phyloP scores from a whole-genome alignment of 1,140 invertebrate genomes.

The Drosophila nannoptera region DNA sequence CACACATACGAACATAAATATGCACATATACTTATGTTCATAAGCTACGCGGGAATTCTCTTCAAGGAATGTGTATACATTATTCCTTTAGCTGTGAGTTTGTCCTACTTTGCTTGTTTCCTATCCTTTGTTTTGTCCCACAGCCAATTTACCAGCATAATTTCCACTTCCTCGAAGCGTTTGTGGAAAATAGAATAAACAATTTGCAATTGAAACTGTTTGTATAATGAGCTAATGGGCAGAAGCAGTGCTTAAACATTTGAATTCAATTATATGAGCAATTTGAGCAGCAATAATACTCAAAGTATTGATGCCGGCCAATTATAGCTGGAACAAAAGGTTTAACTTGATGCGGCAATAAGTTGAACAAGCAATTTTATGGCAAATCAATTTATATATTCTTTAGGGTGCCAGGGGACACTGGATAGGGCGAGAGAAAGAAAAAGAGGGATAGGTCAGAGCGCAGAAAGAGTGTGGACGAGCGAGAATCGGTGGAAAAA shows the following conservation, averaged over 20 bases:
- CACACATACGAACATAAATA: background rate
- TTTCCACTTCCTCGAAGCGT: conserved; percentile 4
- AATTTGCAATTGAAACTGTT: conserved; percentile 44
- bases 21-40: background rate
- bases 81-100: background rate
- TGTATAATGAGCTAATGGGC: conserved; percentile 38
- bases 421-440: no score
- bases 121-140: conserved; percentile 5
- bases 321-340: background rate
- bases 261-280: conserved; percentile 14
- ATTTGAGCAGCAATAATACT: background rate
- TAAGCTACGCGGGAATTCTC: background rate
- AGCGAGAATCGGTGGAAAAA: no score
- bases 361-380: background rate
- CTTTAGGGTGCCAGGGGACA: no score
- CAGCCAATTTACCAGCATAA: background rate
- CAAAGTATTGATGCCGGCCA: background rate
- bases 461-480: no score
- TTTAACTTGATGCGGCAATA: background rate
- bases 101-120: conserved; percentile 1
- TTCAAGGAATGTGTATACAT: background rate
- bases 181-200: conserved; percentile 28
- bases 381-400: no score
- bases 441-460: no score
- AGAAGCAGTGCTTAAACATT: conserved; percentile 18